Evolutionary conservation across 2,797 vertebrate species (phyloP), one percentile per base, ranked within the genome.

Genomic region (Lycodopsis pacificus): DNA sequence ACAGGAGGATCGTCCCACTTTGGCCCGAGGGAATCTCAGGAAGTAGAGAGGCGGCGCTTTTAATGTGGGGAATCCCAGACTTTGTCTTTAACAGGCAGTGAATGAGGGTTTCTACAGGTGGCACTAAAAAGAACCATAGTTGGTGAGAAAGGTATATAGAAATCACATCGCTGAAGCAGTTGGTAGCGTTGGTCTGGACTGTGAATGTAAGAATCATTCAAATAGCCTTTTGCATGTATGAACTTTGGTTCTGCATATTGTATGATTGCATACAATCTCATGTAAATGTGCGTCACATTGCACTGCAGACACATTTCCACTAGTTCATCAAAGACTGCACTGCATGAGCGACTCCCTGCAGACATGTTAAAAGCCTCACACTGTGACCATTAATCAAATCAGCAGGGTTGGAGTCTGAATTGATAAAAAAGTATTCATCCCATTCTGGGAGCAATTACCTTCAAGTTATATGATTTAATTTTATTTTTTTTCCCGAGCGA

Each of bases 41-140:
- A 73, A 89, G 86, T 82, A 49, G 76, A 84, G 73, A 64, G 81
- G 82, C 15, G 54, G 44, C 10, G 81, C 69, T 65, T 68, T 88
- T 89, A 94, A 94, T 93, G 85, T 59, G 89, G 92, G 93, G 76
- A 94, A 94, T 93, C 92, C 93, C 90, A 76, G 70, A 77, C 70
- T 82, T 87, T 86, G 79, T 85, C 85, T 74, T 81, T 61, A 73
- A 64, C 70, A 65, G 71, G 62, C 32, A 56, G 74, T 27, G 51
- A 54, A 76, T 17, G 1, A 57, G 73, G 76, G 63, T 75, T 76
- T 85, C 72, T 46, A 65, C 82, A 89, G 83, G 85, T 88, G 81
- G 34, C 32, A 67, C 13, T 19, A 32, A 5, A 32, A 32, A 32
- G 30, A 32, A 32, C 30, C 30, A 32, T 5, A 32, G 30, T 32